Evolutionary conservation across 2,797 vertebrate genomes (phyloP).

Genomic region (Cuniculus paca): DNA sequence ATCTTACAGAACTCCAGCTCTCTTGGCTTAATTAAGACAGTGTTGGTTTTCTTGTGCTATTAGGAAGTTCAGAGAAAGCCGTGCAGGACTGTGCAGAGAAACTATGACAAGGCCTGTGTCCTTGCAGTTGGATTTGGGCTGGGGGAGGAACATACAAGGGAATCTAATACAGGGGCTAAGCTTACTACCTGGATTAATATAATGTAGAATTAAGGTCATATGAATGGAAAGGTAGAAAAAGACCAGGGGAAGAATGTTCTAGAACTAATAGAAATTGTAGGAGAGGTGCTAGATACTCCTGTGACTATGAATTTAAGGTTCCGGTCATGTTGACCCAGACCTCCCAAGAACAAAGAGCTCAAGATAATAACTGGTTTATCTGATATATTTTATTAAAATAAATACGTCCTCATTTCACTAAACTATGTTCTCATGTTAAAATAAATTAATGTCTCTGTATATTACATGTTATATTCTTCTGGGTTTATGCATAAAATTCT

Average conservation of each 20-base stretch:
- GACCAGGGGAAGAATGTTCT: not conserved
- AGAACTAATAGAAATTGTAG: not conserved
- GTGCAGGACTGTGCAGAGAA: no score
- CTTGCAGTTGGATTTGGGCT: not conserved
- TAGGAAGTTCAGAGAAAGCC: not conserved
- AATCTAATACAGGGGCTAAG: not conserved
- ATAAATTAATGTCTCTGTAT: conserved; percentile 23
- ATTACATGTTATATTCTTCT: not conserved
- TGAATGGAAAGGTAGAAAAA: not conserved
- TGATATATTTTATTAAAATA: conserved; percentile 4
- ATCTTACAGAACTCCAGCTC: not conserved
- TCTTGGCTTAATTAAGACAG: not conserved
- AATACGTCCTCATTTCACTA: not conserved
- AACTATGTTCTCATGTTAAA: conserved; percentile 23
- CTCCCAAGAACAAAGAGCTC: not conserved
- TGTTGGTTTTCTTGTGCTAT: not conserved
- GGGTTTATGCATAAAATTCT: conserved; percentile 36
- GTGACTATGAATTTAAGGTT: not conserved
- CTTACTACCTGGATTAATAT: not conserved
- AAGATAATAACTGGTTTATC: not conserved
- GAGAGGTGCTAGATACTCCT: not conserved
- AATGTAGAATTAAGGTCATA: not conserved
- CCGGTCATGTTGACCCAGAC: not conserved
- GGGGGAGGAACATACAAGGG: rapidly evolving
- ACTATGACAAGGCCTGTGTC: not conserved